Base-by-base conservation (phyloP, 2,888 invertebrate genomes). In the Nomada goodeniana region DNA sequence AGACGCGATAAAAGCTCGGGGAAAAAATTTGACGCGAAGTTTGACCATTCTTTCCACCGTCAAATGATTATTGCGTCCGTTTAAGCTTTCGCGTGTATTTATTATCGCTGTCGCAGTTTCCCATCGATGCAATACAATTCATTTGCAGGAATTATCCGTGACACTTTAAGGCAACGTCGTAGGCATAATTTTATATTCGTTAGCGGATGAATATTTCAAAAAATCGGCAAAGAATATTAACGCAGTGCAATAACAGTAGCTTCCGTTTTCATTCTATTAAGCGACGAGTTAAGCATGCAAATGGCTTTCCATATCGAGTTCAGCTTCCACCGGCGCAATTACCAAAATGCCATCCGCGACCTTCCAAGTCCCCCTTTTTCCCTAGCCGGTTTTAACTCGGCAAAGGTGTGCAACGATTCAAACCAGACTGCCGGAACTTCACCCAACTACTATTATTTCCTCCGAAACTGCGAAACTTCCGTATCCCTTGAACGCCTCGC, bases 381-480 rank as follows among this genome's bases (percentile, higher is more conserved):
- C 64, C 52, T 61, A 79, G 79, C 68, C 61, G 67, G 36, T 70
- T 80, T 64, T 29, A 63, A 57, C 74, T 59, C 70, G 42, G 18
- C 42, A 23, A 57, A 29, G 52, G 53, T 29, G 57, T 23, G 55
- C 57, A 44, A 70, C 23, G 55, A 77, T 65, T 55, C 68, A 26
- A 29, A n/a, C 59, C 44, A 42, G 13, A 26, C 29, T 57, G 59
- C 68, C 57, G 80, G 57, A 86, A 85, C 80, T 85, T 82, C 64
- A 52, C 44, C 68, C 52, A 85, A 82, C 83, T 85, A 64, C 76
- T 76, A 85, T 84, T 77, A 85, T 82, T 87, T 68, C 82, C 76
- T 72, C 63, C 68, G 85, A 76, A 87, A 87, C 80, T 87, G 84
- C 80, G 70, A 50, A 77, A 87, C 76, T 85, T 78, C 63, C 47